Base-by-base conservation (phyloP, 53 echinoderm and acorn worm genomes). In the Echinarachnius parma region DNA sequence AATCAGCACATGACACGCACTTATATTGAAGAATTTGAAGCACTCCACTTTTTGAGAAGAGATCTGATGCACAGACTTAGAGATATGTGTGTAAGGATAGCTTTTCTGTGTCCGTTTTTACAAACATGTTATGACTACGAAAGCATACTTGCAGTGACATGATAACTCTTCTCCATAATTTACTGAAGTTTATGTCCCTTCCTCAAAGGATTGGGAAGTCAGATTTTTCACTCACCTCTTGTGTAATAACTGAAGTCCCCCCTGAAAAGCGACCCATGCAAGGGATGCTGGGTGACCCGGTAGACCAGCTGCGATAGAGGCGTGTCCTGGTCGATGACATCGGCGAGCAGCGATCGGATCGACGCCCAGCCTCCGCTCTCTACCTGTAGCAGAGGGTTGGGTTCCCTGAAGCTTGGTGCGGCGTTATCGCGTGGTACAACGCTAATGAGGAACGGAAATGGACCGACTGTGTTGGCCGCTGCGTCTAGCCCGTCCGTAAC, bases 381-480 rank as follows among this genome's bases (percentile, higher is more conserved):
- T 4, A 91, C 91, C 71, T 77, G 85, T 28, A 98, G 60, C 4
- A 83, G 48, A 3, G 82, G 88, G 61, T 62, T 83, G 23, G 69
- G 78, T 27, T 91, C 78, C 2, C 71, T 48, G 32, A 92, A 91
- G 57, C 61, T 54, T 4, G 85, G 85, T 10, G 86, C 63, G 28
- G 83, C 66, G 49, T 76, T 83, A 78, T 89, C 67, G 28, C 59
- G 75, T 4, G 91, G 88, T 19, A 91, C 33, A 34, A 98, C 50
- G 72, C 77, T 82, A 80, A 98, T 81, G 83, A 66, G 83, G 81
- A 98, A 98, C 3, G 91, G 88, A 21, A 87, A 77, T 16, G 98
- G 91, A 16, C 91, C 91, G 3, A 98, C 49, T 2, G 77, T 60
- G 54, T 91, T 83, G 24, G 77, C 84, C 23, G 54, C 63, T 2